Evolutionary conservation across 2,113 vertebrate species (phyloP).

Genomic region (Otolemur garnettii): DNA sequence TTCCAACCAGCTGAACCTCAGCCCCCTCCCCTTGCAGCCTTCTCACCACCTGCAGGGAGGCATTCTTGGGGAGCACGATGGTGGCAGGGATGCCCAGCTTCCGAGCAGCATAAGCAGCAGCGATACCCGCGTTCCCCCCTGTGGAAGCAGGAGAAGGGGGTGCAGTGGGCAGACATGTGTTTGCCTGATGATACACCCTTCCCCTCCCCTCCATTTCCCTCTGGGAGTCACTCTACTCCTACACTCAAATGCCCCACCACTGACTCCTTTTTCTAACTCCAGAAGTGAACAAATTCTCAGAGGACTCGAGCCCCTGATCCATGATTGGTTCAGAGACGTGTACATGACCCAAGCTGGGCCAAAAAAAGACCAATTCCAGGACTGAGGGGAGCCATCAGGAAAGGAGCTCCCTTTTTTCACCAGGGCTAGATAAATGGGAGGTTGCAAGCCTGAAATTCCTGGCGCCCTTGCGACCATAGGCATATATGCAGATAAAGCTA

Average conservation of each 20-base stretch:
- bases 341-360: not conserved
- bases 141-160: fast-evolving
- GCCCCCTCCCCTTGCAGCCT: conserved; percentile 91
- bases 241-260: fast-evolving
- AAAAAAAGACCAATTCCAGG: not conserved
- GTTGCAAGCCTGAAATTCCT: not conserved
- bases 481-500: not conserved
- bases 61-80: conserved; percentile 91
- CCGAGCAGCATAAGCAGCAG: conserved; percentile 90
- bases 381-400: fast-evolving
- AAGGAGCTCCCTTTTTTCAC: not conserved
- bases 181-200: fast-evolving
- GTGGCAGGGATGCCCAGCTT: conserved; percentile 92
- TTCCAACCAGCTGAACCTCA: conserved; percentile 90
- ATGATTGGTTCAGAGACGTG: not conserved
- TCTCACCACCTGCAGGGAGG: conserved; percentile 85
- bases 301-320: not conserved
- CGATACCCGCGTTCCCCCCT: conserved; percentile 95
- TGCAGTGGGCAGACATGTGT: not conserved
- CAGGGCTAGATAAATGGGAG: not conserved
- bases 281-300: not conserved
- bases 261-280: no score
- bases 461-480: not conserved
- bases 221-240: not conserved
- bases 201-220: fast-evolving